A percentile compares a stretch with the other conserved stretches of the same genome.
Conservation (phyloP, 2,797 vertebrate genomes). For the Helarctos malayanus region DNA sequence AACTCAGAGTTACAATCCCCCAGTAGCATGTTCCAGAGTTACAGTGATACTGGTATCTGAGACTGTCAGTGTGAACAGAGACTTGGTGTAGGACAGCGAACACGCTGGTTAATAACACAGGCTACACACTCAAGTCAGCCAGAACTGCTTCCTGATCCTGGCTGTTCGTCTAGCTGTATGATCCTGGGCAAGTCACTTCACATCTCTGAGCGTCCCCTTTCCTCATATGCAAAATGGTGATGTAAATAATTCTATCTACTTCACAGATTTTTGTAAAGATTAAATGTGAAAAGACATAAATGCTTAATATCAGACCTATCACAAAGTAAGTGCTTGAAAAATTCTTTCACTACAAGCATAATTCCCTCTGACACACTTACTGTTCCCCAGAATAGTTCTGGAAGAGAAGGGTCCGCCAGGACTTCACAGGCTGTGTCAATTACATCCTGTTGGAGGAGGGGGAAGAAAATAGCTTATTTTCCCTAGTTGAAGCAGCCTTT, state of each 20-base stretch:
- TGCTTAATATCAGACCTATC: neutral
- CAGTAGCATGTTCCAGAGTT: neutral
- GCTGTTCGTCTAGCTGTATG: neutral
- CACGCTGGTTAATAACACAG: neutral
- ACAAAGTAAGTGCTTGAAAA: neutral
- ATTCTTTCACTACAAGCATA: neutral
- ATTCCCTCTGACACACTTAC: constrained; percentile 89
- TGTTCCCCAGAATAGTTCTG: constrained; percentile 98
- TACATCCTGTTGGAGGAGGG: constrained; percentile 89
- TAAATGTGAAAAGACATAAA: constrained; percentile 20
- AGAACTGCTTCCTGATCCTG: neutral
- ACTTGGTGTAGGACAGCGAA: neutral
- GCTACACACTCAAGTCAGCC: neutral
- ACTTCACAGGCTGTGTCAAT: constrained; percentile 98
- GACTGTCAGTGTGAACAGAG: neutral
- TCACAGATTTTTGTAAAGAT: neutral
- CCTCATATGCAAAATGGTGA: neutral
- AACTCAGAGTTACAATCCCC: neutral
- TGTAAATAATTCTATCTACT: neutral
- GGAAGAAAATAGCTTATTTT: constrained; percentile 36
- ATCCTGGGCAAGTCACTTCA: neutral
- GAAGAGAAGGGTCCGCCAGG: constrained; percentile 95
- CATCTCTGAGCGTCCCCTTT: neutral
- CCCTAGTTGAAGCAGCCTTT: fast-evolving
- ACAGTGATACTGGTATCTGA: neutral